phyloP scores from a whole-genome alignment of 2,113 vertebrate genomes.

The Pteronura brasiliensis region DNA sequence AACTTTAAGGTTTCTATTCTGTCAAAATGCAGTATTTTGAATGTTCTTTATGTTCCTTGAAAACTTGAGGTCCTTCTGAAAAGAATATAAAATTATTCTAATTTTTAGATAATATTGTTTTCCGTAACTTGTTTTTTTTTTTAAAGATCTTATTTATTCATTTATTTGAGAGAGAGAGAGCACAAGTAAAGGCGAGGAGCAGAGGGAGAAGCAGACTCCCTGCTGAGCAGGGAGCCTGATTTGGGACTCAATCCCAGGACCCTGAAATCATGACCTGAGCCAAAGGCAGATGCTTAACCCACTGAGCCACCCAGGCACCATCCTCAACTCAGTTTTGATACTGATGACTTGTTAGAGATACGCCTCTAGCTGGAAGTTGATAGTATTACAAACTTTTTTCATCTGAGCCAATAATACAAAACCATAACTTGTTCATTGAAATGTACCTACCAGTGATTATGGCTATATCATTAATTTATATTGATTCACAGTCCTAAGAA shows the following conservation, averaged over 20 bases:
- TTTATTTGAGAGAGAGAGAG: background rate
- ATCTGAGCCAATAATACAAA: background rate
- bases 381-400: background rate
- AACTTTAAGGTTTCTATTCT: background rate
- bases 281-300: background rate
- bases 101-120: conserved; percentile 3
- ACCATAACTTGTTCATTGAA: background rate
- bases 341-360: background rate
- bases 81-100: background rate
- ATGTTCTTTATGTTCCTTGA: background rate
- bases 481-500: background rate
- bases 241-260: background rate
- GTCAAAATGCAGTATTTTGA: background rate
- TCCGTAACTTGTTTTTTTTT: background rate
- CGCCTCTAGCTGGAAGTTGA: background rate
- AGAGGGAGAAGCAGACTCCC: too few relatives aligned
- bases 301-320: background rate
- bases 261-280: background rate
- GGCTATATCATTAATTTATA: background rate
- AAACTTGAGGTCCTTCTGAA: background rate
- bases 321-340: background rate
- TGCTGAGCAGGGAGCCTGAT: background rate
- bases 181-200: background rate
- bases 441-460: background rate
- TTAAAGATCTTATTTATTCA: background rate